A percentile compares a stretch with the other conserved stretches of the same genome.
Evolutionary conservation across 2,888 invertebrate species (phyloP).

Genomic region (Gari tellinella): DNA sequence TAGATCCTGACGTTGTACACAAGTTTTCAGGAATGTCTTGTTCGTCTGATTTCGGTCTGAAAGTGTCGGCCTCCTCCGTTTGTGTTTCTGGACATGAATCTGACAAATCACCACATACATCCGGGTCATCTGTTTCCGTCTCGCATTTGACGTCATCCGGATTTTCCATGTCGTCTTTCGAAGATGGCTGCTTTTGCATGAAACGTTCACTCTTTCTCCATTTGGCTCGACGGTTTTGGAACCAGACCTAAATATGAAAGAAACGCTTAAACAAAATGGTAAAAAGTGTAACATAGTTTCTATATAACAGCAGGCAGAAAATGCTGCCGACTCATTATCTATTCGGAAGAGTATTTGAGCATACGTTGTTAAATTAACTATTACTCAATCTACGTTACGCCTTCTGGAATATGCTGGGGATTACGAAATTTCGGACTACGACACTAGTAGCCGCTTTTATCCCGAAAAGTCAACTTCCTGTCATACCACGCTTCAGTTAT

Average conservation of each 20-base stretch:
- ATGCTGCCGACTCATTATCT: no score
- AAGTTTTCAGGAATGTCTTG: conserved; percentile 24
- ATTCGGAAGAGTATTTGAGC: no score
- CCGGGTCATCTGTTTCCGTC: conserved; percentile 49
- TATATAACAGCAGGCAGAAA: no score
- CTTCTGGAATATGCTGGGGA: no score
- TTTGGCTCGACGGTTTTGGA: conserved; percentile 82
- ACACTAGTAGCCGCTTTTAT: no score
- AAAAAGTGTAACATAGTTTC: no score
- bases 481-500: no score
- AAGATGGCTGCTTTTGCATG: conserved; percentile 87
- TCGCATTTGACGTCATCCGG: conserved; percentile 53
- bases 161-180: conserved; percentile 38
- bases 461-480: no score
- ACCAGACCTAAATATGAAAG: conserved; percentile 69
- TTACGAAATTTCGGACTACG: no score
- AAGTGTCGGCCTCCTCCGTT: conserved; percentile 4
- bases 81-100: conserved; percentile 33
- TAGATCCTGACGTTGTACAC: conserved; percentile 10
- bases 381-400: no score
- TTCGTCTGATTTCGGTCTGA: not conserved
- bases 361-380: no score
- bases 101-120: conserved; percentile 58
- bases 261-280: no score
- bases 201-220: conserved; percentile 83